Evolutionary conservation across 2,797 vertebrate genomes (phyloP).

Genomic region (Merluccius polli): DNA sequence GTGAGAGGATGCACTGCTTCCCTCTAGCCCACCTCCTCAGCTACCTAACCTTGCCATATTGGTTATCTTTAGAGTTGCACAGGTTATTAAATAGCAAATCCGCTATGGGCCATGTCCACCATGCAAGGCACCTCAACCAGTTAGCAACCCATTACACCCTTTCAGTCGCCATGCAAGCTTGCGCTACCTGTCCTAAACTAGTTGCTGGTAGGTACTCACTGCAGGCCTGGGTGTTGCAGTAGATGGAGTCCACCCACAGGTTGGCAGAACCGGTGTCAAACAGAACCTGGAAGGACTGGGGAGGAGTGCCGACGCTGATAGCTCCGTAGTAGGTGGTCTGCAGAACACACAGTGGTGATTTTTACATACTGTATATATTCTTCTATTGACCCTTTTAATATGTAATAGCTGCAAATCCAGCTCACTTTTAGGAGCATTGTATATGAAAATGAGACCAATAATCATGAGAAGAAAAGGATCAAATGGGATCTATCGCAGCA

Average conservation of each 20-base stretch:
- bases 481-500: too few species aligned
- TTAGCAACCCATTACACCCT: neutral
- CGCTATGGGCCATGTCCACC: neutral
- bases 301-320: constrained; percentile 61
- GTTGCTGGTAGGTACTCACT: constrained; percentile 60
- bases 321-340: constrained; percentile 64
- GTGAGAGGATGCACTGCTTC: too few species aligned
- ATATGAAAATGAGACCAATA: neutral
- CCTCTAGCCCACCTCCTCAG: too few species aligned
- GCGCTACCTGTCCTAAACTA: too few species aligned
- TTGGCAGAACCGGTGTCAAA: constrained; percentile 67
- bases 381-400: neutral
- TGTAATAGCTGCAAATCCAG: neutral
- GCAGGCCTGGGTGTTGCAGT: constrained; percentile 71
- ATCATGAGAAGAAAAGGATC: neutral
- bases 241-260: constrained; percentile 66
- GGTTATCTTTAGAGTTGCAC: neutral
- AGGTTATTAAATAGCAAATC: too few species aligned
- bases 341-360: neutral
- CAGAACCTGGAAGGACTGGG: constrained; percentile 63
- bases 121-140: neutral
- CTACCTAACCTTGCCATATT: too few species aligned
- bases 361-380: neutral
- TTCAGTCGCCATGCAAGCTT: too few species aligned
- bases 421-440: neutral